Evolutionary conservation across 2,113 vertebrate genomes (phyloP), one percentile per base, ranked within the genome.

Genomic region (Percopsis transmontana): DNA sequence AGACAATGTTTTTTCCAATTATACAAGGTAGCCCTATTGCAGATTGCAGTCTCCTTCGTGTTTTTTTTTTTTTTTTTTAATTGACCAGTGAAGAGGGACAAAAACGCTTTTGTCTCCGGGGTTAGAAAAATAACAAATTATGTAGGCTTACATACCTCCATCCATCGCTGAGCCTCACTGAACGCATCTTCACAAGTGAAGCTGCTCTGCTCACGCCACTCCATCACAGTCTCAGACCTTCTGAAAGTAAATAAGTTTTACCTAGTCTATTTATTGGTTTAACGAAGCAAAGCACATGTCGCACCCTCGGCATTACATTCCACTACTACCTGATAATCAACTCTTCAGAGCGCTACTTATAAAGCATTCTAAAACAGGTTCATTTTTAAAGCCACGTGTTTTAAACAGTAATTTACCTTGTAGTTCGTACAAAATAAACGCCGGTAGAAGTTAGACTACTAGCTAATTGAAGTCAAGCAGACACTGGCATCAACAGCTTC

Each of bases 131-230:
- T 33, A 33, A 33, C 27, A 33, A 33, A 33, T 33, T 0, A 45
- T 14, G 9, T 20, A 53, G 23, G 23, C 21, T 20, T 5, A 6
- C 20, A 44, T 88, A 97, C 96, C 96, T 98, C 93, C 42, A 98
- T 87, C 96, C 96, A 97, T 62, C 96, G 88, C 65, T 79, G 94
- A 18, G 94, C 95, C 77, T 96, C 96, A 0, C 38, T 87, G 80
- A 97, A 98, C 0, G 95, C 95, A 1, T 82, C 76, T n/a, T 78
- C 93, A 75, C 92, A 94, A 71, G 91, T 92, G 66, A 91, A 71
- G 51, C 92, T 94, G 2, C 81, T 85, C 74, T 94, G 94, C 80
- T 94, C 93, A 70, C 93, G 88, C 86, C 92, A 93, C 85, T 94
- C 94, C 93, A 95, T 94, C 79, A 81, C 52, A 27, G 39, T 40